A percentile compares a stretch with the other conserved stretches of the same genome.
Evolutionary conservation across 2,113 vertebrate genomes (phyloP).

Genomic region (Podarcis raffonei): DNA sequence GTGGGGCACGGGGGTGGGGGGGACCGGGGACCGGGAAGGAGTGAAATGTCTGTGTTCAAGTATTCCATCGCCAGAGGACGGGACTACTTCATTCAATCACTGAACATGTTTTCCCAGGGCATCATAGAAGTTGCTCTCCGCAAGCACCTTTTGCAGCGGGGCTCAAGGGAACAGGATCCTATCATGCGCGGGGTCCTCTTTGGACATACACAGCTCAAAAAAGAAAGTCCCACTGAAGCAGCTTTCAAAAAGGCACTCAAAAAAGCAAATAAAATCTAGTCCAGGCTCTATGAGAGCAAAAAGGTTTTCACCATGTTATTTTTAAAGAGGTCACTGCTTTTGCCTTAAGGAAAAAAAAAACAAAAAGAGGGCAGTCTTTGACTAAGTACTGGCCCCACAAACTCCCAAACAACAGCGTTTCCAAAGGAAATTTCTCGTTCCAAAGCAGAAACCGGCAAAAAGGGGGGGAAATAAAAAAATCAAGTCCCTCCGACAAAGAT

Average conservation of each 20-base stretch:
- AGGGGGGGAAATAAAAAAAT: slow-evolving; percentile 71
- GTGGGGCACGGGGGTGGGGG: neutral
- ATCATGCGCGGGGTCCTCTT: slow-evolving; percentile 72
- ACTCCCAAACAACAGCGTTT: slow-evolving; percentile 81
- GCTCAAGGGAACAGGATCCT: slow-evolving; percentile 63
- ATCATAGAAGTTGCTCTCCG: slow-evolving; percentile 70
- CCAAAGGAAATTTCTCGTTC: slow-evolving; percentile 78
- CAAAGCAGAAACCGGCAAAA: slow-evolving; percentile 80
- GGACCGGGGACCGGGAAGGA: slow-evolving; percentile 6
- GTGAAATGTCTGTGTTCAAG: slow-evolving; percentile 74
- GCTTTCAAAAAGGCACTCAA: slow-evolving; percentile 98
- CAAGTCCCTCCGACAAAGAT: slow-evolving; percentile 79
- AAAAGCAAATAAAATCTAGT: slow-evolving; percentile 92
- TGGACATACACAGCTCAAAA: slow-evolving; percentile 79
- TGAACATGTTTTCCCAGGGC: slow-evolving; percentile 67
- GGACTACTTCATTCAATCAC: slow-evolving; percentile 74
- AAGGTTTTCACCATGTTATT: slow-evolving; percentile 79
- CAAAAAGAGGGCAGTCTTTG: slow-evolving; percentile 76
- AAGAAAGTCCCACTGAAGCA: slow-evolving; percentile 88
- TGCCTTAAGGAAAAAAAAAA: slow-evolving; percentile 73
- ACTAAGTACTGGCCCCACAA: slow-evolving; percentile 87
- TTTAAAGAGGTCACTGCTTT: slow-evolving; percentile 84
- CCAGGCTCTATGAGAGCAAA: slow-evolving; percentile 92
- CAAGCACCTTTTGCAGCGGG: slow-evolving; percentile 36
- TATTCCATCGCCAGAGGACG: slow-evolving; percentile 75